Percentiles rank a stretch among this genome's conserved stretches.
Conservation (phyloP, 2,888 invertebrate genomes). For the Drosophila anomalata region DNA sequence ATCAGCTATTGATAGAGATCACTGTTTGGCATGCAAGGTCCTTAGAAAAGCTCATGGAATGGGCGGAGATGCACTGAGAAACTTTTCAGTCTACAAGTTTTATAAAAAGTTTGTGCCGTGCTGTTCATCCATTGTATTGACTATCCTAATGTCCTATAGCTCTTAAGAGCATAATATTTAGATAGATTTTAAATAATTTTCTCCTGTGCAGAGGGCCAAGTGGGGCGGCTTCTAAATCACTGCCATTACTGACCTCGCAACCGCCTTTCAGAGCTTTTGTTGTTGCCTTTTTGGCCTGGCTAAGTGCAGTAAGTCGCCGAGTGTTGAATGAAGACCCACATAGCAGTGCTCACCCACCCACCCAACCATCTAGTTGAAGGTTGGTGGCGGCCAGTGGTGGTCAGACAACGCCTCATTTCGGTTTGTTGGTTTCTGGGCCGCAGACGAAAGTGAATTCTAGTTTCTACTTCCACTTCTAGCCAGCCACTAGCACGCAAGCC, state of each 20-base stretch:
- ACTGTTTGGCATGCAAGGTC: conserved; percentile 52
- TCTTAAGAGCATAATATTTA: too few relatives aligned
- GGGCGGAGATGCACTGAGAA: conserved; percentile 19
- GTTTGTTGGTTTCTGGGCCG: conserved; percentile 70
- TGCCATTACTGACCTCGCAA: conserved; percentile 62
- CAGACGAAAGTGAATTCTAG: conserved; percentile 67
- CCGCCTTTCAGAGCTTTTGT: conserved; percentile 30
- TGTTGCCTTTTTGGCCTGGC: conserved; percentile 12
- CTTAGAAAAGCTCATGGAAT: conserved; percentile 32
- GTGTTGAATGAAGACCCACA: conserved; percentile 60
- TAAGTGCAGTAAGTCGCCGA: conserved; percentile 38
- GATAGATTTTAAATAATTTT: background rate
- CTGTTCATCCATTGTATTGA: background rate
- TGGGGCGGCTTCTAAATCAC: conserved; percentile 23
- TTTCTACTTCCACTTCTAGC: conserved; percentile 30
- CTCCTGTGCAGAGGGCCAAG: background rate
- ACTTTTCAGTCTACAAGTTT: background rate
- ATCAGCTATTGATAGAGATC: conserved; percentile 52
- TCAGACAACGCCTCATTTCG: conserved; percentile 57
- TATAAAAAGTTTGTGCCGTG: background rate
- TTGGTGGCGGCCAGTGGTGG: conserved; percentile 30
- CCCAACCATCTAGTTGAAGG: conserved; percentile 23
- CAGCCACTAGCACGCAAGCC: conserved; percentile 49
- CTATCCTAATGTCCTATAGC: background rate
- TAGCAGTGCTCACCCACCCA: conserved; percentile 32